phyloP scores from a whole-genome alignment of 2,113 vertebrate species.

The Pardalotus punctatus region DNA sequence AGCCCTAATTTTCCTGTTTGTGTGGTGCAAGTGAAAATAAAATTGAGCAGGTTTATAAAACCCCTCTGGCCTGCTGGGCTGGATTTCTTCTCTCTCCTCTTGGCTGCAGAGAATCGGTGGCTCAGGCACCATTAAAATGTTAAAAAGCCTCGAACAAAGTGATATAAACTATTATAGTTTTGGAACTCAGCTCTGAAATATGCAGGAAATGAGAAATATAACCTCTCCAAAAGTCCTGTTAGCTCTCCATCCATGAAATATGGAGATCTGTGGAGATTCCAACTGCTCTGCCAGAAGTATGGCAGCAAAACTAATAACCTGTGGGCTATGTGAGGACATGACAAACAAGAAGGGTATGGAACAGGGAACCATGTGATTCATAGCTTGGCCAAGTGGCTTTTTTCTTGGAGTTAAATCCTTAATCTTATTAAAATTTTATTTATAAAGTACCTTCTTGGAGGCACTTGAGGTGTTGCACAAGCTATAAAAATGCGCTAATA shows the following conservation, averaged over 20 bases:
- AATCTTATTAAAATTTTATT: conserved; percentile 33
- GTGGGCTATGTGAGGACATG: background rate
- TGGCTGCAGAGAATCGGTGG: background rate
- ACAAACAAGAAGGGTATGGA: background rate
- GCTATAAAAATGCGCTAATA: conserved; percentile 1
- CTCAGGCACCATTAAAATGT: background rate
- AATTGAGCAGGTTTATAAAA: background rate
- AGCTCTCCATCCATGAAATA: background rate
- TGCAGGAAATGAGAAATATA: background rate
- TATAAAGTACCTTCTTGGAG: background rate
- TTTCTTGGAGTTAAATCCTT: conserved; percentile 1
- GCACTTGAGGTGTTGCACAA: background rate
- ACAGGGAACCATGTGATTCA: background rate
- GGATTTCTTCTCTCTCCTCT: background rate
- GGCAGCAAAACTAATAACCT: background rate
- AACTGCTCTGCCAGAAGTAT: background rate
- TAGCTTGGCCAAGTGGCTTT: background rate
- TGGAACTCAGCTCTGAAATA: background rate
- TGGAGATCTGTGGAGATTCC: background rate
- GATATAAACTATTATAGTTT: background rate
- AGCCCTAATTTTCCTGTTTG: background rate
- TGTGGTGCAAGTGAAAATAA: background rate
- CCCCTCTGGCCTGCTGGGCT: background rate
- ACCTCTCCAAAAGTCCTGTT: background rate
- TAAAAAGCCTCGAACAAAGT: background rate